Evolutionary conservation across 2,797 vertebrate species (phyloP).

Genomic region (Chromis chromis): DNA sequence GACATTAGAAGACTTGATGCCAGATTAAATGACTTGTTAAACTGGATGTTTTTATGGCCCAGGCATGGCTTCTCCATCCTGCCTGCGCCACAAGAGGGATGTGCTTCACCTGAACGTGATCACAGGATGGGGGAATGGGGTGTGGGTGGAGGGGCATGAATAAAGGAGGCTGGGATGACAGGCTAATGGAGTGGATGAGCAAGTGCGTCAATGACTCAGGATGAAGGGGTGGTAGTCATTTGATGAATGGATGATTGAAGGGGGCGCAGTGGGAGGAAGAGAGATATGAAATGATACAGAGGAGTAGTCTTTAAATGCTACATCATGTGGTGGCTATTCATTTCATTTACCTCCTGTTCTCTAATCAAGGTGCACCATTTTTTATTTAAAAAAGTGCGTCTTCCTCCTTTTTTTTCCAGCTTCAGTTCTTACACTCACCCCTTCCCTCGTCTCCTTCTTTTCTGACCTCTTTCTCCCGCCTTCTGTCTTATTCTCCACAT

Average conservation of each 20-base stretch:
- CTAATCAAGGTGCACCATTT: conserved; percentile 32
- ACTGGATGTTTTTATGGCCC: conserved; percentile 43
- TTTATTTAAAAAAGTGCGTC: neutral
- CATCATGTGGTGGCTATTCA: conserved; percentile 49
- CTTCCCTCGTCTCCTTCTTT: conserved; percentile 8
- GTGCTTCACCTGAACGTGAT: conserved; percentile 40
- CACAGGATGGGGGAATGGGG: conserved; percentile 16
- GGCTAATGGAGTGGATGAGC: conserved; percentile 77
- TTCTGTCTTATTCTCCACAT: conserved; percentile 3
- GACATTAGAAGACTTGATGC: conserved; percentile 37
- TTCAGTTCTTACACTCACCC: neutral
- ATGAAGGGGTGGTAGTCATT: conserved; percentile 61
- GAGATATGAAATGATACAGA: conserved; percentile 55
- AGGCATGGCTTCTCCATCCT: conserved; percentile 8
- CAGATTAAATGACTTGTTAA: conserved; percentile 53
- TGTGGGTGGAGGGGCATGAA: conserved; percentile 12
- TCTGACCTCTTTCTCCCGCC: conserved; percentile 5
- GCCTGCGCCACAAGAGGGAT: neutral
- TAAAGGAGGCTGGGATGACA: conserved; percentile 48
- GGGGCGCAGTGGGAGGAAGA: conserved; percentile 24
- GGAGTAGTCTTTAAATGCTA: conserved; percentile 55
- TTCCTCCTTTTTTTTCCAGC: neutral
- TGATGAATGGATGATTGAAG: conserved; percentile 69
- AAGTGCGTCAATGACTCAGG: conserved; percentile 61
- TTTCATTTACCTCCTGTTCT: conserved; percentile 56